Evolutionary conservation across 2,888 invertebrate species (phyloP).

Genomic region (Rotaria sp.): DNA sequence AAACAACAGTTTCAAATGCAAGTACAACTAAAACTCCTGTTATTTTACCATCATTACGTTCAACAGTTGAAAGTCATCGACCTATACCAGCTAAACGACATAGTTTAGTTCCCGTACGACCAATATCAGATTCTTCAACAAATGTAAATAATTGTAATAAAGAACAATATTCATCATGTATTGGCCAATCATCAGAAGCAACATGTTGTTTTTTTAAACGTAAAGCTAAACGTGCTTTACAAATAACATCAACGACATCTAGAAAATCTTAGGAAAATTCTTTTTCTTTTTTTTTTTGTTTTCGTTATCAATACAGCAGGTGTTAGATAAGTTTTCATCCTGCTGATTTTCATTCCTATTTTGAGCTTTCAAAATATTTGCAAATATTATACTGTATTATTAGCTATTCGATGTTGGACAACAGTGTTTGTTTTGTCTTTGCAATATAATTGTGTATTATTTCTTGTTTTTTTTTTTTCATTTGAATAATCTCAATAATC

Average conservation of each 20-base stretch:
- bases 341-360: background rate
- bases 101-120: background rate
- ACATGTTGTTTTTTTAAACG: conserved; percentile 28
- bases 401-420: background rate
- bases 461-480: background rate
- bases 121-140: background rate
- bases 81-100: background rate
- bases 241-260: background rate
- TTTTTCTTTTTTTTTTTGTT: too few species aligned
- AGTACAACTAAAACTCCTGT: background rate
- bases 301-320: background rate
- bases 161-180: background rate
- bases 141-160: background rate
- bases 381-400: background rate
- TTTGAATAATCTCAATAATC: background rate
- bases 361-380: background rate
- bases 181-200: background rate
- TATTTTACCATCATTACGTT: background rate
- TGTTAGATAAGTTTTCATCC: background rate
- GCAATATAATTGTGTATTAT: conserved; percentile 22
- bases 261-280: background rate
- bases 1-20: conserved; percentile 7
- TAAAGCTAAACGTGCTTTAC: background rate
- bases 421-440: background rate
- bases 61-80: background rate